Percentiles rank a stretch among this genome's conserved stretches.
phyloP scores from a whole-genome alignment of 2,888 invertebrate genomes.

The Chymomyza procnemis region DNA sequence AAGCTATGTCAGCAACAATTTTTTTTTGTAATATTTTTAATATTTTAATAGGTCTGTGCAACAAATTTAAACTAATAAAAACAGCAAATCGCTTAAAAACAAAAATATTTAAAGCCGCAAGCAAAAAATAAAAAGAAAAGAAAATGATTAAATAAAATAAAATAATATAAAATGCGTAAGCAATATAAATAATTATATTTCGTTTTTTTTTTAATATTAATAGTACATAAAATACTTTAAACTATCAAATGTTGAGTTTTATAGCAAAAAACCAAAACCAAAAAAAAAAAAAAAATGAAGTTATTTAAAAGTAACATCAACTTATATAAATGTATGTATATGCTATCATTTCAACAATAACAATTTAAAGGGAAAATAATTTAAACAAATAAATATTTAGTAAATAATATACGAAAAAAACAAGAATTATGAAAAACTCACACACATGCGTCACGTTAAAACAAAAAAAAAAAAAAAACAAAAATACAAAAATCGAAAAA shows the following conservation, averaged over 20 bases:
- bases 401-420: slow-evolving; percentile 40
- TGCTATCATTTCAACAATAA: slow-evolving; percentile 1
- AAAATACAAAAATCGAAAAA: not conserved
- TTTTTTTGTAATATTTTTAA: not conserved
- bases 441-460: slow-evolving; percentile 15
- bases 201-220: not conserved
- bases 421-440: slow-evolving; percentile 27
- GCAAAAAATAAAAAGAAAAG: not conserved
- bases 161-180: not conserved
- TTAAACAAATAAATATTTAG: slow-evolving; percentile 35
- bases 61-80: no score
- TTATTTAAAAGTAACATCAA: slow-evolving; percentile 33
- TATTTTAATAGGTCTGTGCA: not conserved
- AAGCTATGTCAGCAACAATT: no score
- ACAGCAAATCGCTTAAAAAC: no score
- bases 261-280: not conserved
- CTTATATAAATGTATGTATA: slow-evolving; percentile 13
- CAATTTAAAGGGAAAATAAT: slow-evolving; percentile 14
- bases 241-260: not conserved
- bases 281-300: not conserved
- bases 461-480: not conserved
- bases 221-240: not conserved
- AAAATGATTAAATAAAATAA: no score
- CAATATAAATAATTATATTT: not conserved
- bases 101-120: not conserved